Base-by-base conservation (phyloP, 2,888 invertebrate genomes). In the Byasa hedistus region DNA sequence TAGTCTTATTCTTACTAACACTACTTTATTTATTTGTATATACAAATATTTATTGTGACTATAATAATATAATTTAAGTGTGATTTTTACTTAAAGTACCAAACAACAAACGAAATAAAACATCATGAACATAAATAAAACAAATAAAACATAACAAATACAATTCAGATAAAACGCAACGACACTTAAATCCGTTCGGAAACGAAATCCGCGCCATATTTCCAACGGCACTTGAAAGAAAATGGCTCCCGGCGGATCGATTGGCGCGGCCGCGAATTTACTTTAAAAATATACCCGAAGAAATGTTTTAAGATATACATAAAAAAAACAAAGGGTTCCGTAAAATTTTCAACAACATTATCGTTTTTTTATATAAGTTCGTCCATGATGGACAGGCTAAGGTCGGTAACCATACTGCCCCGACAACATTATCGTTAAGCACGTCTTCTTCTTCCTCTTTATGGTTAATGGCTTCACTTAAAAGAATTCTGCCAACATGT, bases 201-300 rank as follows among this genome's bases (percentile, higher is more conserved):
- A 79, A 79, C 77, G 76, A 78, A 78, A 78, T 78, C 73, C 76
- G 68, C 71, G 75, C 76, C 76, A 84, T 85, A 85, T 84, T 85
- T 84, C 79, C 79, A 77, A 75, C 77, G 74, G 78, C 78, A 81
- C 79, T 78, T 76, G 77, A 82, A 78, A 79, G 77, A 78, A 77
- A 78, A 85, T 78, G 69, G 80, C 76, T 80, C 85, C 85, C 86
- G 72, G 71, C 74, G 82, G 86, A 76, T 81, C 83, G 75, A 82
- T 85, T 80, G 71, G 72, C 68, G 73, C 73, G 76, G 74, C 76
- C 72, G 75, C 80, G 79, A 76, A 79, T 79, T 80, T 79, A 79
- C 73, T 75, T 70, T 72, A 69, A 71, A 75, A 77, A 80, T 79
- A 79, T 77, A 79, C 56, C 65, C 55, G 62, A 56, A 32, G 54